Evolutionary conservation across 1,140 invertebrate species (phyloP).

Genomic region (Ganaspis sp.): DNA sequence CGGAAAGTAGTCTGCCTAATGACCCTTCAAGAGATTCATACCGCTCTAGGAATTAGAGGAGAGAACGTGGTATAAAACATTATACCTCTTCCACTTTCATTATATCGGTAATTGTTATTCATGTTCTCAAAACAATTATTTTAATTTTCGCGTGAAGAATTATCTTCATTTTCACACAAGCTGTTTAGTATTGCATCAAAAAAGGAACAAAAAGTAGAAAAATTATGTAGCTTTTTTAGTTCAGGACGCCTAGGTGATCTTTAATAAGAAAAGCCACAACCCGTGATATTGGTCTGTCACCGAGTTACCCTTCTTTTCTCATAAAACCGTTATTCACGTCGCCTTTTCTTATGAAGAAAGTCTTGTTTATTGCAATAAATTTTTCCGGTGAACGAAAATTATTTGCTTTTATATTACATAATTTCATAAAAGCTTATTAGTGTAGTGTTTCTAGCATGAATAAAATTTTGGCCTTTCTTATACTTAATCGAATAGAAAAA

Average conservation of each 20-base stretch:
- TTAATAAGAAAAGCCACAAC: constrained; percentile 67
- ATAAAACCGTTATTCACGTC: not conserved
- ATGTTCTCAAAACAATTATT: constrained; percentile 28
- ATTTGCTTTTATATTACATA: no score
- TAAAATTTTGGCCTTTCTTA: no score
- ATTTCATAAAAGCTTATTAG: no score
- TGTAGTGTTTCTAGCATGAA: no score
- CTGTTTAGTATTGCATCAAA: no score
- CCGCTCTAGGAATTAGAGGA: constrained; percentile 53
- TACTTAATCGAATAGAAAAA: no score
- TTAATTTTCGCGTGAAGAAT: no score
- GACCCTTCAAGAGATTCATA: constrained; percentile 75
- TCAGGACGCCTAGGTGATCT: constrained; percentile 46
- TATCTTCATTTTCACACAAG: no score
- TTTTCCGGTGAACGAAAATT: not conserved
- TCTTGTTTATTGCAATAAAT: not conserved
- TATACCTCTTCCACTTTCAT: constrained; percentile 29
- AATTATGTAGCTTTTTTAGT: constrained; percentile 43
- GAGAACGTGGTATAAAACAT: constrained; percentile 40
- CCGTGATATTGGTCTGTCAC: constrained; percentile 69
- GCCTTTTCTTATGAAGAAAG: not conserved
- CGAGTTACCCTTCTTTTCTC: constrained; percentile 46
- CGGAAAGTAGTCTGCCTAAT: constrained; percentile 75
- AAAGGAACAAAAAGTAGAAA: constrained; percentile 12
- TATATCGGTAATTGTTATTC: not conserved